A percentile compares a stretch with the other conserved stretches of the same genome.
Conservation (phyloP, 1,140 invertebrate species). For the Pissodes strobi region DNA sequence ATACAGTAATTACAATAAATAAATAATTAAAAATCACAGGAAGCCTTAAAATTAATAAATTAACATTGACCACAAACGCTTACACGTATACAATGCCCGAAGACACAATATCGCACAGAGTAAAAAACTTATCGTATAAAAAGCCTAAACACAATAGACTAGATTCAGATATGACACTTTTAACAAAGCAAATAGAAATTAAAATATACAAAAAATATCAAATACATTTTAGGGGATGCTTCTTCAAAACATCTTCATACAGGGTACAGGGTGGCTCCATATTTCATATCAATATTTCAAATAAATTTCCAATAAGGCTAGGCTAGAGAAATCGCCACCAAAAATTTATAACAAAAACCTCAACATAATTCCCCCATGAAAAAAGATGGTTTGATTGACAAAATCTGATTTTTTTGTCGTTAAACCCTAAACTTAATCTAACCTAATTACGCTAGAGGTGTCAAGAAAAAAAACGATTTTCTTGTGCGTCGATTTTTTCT, state of each 20-base stretch:
- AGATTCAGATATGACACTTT: constrained; percentile 30
- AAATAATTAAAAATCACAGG: neutral
- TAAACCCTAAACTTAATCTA: neutral
- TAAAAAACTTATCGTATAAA: neutral
- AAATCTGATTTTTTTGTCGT: neutral
- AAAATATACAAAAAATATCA: neutral
- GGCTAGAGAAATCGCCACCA: neutral
- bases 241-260: too few species aligned
- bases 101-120: neutral
- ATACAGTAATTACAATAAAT: neutral
- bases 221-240: neutral
- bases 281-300: too few species aligned
- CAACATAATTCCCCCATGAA: too few species aligned
- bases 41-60: constrained; percentile 7
- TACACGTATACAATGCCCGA: neutral
- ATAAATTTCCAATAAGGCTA: neutral
- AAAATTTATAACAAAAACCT: too few species aligned
- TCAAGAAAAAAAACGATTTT: constrained; percentile 3
- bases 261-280: too few species aligned
- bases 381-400: neutral
- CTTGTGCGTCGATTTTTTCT: constrained; percentile 12
- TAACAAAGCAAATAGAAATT: neutral
- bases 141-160: constrained; percentile 14
- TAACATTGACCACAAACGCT: neutral
- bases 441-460: neutral